These are phyloP conservation scores for Atrichornis clamosus DNA, from an alignment of 2,113 vertebrate species.

Conservation along the genomic window DNA sequence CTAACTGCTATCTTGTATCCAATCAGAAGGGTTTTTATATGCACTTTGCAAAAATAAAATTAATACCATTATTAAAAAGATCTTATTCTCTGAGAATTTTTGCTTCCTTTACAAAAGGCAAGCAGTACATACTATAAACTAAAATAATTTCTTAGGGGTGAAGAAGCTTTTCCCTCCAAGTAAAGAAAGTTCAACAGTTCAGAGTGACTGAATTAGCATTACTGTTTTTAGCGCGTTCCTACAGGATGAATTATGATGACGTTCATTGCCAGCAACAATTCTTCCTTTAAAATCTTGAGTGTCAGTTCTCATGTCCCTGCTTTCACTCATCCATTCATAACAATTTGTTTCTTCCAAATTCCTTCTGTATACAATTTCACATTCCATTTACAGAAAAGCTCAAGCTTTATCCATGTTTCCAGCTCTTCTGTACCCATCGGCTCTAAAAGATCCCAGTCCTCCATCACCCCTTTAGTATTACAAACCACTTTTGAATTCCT, in stretches of 20 bases:
- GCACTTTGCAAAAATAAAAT: background rate
- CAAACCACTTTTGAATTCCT: background rate
- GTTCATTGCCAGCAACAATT: background rate
- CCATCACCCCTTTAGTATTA: background rate
- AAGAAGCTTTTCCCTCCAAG: background rate
- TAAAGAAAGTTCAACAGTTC: conserved; percentile 1
- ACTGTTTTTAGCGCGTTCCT: fast-evolving
- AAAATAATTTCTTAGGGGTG: background rate
- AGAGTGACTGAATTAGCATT: background rate
- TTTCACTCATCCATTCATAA: background rate
- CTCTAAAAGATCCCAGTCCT: background rate
- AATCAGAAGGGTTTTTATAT: background rate
- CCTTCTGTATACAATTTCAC: background rate
- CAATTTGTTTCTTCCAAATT: background rate
- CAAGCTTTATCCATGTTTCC: background rate
- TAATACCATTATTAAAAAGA: background rate
- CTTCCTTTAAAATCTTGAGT: background rate
- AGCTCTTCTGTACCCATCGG: background rate
- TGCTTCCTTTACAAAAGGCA: background rate
- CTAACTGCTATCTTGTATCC: background rate
- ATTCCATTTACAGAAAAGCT: background rate
- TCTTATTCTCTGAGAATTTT: background rate
- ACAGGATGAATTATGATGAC: background rate
- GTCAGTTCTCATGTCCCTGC: background rate
- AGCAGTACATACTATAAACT: background rate